Percentiles rank a stretch among this genome's conserved stretches.
phyloP scores from a whole-genome alignment of 2,888 invertebrate genomes.

The Perizoma affinitatum region DNA sequence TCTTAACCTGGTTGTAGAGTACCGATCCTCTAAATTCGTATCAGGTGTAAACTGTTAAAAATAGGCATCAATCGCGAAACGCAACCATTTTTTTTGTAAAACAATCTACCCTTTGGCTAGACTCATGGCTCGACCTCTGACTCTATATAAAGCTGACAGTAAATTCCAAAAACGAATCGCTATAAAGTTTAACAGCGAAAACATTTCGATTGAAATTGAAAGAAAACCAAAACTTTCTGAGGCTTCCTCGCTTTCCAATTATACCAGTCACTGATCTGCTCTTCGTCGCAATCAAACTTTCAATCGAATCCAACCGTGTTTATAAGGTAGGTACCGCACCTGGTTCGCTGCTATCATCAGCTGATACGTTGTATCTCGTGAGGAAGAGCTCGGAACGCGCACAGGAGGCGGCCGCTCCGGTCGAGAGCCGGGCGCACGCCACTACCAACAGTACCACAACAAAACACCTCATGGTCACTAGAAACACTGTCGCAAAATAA shows the following conservation, averaged over 20 bases:
- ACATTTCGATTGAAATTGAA: slow-evolving; percentile 24
- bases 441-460: slow-evolving; percentile 64
- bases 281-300: slow-evolving; percentile 34
- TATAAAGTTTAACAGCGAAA: neutral
- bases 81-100: no score
- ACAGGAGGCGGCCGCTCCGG: slow-evolving; percentile 65
- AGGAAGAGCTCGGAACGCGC: slow-evolving; percentile 68
- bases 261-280: slow-evolving; percentile 27
- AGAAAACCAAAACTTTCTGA: slow-evolving; percentile 29
- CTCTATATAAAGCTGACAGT: no score
- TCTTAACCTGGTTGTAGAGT: no score
- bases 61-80: no score
- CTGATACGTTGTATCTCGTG: slow-evolving; percentile 75
- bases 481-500: slow-evolving; percentile 49
- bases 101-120: no score
- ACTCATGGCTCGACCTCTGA: no score
- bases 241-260: slow-evolving; percentile 34
- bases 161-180: no score
- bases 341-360: slow-evolving; percentile 76
- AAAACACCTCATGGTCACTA: slow-evolving; percentile 78
- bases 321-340: slow-evolving; percentile 60
- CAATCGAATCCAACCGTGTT: slow-evolving; percentile 42
- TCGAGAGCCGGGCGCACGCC: slow-evolving; percentile 57
- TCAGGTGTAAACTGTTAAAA: no score
- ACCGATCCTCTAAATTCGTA: no score